Percentiles rank a stretch among this genome's conserved stretches.
Evolutionary conservation across 2,113 vertebrate genomes (phyloP).

Genomic region (Trochalopteron elliotii): DNA sequence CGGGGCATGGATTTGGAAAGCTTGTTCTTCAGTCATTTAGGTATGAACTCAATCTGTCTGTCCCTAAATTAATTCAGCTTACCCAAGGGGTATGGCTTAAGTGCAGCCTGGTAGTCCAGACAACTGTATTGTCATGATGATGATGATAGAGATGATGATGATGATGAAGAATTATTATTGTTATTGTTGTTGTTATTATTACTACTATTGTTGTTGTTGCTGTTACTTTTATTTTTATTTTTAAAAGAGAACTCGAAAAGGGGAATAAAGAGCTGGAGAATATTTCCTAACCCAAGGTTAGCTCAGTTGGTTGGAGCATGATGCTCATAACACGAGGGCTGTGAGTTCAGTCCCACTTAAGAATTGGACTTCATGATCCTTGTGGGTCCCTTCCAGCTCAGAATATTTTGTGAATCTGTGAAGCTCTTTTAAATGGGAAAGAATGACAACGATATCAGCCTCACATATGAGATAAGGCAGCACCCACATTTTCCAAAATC

Average conservation of each 20-base stretch:
- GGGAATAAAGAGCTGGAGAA: not conserved
- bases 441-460: not conserved
- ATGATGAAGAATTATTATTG: not conserved
- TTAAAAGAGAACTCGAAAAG: not conserved
- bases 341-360: not conserved
- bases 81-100: not conserved
- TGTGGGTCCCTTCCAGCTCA: not conserved
- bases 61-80: not conserved
- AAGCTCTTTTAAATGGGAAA: not conserved
- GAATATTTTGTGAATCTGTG: not conserved
- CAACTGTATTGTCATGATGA: accelerated
- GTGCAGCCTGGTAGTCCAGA: not conserved
- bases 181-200: not conserved
- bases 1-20: not conserved
- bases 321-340: accelerated
- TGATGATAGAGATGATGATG: not conserved
- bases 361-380: not conserved
- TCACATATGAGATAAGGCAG: not conserved
- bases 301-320: not conserved
- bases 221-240: not conserved
- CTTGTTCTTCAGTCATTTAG: not conserved
- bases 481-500: not conserved
- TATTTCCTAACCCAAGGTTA: not conserved
- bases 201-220: no score
- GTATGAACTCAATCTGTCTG: not conserved